Conservation (phyloP, 2,888 invertebrate species). For the Xestia c-nigrum region DNA sequence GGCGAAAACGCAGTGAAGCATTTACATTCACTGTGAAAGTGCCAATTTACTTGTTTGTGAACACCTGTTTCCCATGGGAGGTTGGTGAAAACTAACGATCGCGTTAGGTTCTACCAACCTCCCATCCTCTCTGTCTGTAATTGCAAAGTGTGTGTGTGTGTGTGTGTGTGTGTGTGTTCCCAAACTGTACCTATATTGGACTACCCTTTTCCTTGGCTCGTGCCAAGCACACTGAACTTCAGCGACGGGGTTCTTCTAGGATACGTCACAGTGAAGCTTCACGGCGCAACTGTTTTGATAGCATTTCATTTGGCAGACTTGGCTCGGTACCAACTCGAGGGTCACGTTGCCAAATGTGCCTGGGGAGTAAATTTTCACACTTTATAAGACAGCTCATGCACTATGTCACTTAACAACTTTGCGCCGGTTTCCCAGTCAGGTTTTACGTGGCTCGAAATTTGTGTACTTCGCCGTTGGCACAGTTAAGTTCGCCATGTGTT, state of each 20-base stretch:
- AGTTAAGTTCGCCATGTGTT: slow-evolving; percentile 37
- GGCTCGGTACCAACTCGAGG: slow-evolving; percentile 54
- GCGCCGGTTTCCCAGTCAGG: slow-evolving; percentile 38
- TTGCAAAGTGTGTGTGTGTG: no score
- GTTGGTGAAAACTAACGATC: neutral
- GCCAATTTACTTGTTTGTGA: neutral
- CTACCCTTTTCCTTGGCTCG: slow-evolving; percentile 3
- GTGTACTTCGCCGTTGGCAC: slow-evolving; percentile 42
- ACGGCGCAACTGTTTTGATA: slow-evolving; percentile 53
- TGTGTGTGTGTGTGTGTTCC: no score
- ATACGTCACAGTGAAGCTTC: slow-evolving; percentile 47
- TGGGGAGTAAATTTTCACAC: slow-evolving; percentile 60
- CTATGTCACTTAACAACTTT: slow-evolving; percentile 59
- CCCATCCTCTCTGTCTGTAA: neutral
- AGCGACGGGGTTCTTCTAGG: slow-evolving; percentile 16
- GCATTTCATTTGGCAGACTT: slow-evolving; percentile 62
- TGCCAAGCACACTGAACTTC: slow-evolving; percentile 12
- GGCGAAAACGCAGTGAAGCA: neutral
- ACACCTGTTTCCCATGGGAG: neutral
- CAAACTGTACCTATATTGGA: neutral
- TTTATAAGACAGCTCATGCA: slow-evolving; percentile 63
- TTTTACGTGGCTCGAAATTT: slow-evolving; percentile 54
- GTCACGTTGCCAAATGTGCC: slow-evolving; percentile 59
- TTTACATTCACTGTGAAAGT: neutral
- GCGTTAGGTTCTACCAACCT: no score